Conservation (phyloP, 2,797 vertebrate genomes). For the Poliocrania exsul region DNA sequence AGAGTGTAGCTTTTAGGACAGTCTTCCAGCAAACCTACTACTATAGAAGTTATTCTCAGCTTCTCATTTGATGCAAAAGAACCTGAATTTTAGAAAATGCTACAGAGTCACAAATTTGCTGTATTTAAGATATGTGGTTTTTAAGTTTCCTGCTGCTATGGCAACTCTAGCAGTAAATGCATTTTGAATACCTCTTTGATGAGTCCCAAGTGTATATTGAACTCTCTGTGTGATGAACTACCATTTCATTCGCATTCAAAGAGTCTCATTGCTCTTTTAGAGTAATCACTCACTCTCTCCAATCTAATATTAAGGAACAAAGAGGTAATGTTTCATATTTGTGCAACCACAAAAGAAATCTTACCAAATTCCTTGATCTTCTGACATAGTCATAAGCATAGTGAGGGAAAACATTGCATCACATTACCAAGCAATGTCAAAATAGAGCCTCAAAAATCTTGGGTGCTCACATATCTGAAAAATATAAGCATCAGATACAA, state of each 20-base stretch:
- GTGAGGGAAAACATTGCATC: neutral
- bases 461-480: neutral
- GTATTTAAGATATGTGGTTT: neutral
- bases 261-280: neutral
- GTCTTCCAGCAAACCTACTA: neutral
- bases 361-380: neutral
- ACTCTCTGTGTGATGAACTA: neutral
- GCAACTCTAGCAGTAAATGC: neutral
- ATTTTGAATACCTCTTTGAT: neutral
- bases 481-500: neutral
- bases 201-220: neutral
- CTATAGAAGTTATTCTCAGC: neutral
- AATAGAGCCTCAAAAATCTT: neutral
- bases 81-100: neutral
- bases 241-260: neutral
- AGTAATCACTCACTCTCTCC: neutral
- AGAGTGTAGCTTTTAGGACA: neutral
- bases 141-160: neutral
- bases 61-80: neutral
- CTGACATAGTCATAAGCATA: neutral
- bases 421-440: neutral
- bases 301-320: neutral
- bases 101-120: neutral
- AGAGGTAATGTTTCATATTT: neutral
- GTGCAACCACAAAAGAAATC: neutral